These are phyloP conservation scores for Sylvia atricapilla DNA, from an alignment of 2,113 vertebrate genomes.

Conservation along the genomic window DNA sequence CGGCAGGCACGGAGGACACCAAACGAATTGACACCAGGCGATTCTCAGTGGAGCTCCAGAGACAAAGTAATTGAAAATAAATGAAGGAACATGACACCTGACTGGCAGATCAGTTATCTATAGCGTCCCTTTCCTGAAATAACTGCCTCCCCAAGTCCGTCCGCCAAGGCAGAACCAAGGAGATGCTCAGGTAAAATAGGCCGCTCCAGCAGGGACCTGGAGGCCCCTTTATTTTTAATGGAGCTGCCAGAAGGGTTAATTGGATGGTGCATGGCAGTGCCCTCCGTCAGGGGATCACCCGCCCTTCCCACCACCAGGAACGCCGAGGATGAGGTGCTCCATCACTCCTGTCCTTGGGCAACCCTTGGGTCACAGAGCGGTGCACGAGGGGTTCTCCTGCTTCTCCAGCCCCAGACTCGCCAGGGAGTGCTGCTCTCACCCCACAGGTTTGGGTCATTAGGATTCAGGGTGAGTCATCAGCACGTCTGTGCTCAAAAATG, in stretches of 20 bases:
- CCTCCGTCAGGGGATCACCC: not conserved
- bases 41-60: not conserved
- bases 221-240: slow-evolving; percentile 60
- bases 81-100: slow-evolving; percentile 63
- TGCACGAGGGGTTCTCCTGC: not conserved
- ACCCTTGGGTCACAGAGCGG: rapidly evolving
- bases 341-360: not conserved
- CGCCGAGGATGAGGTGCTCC: rapidly evolving
- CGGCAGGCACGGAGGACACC: slow-evolving; percentile 2
- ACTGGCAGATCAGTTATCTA: slow-evolving; percentile 65
- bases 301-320: not conserved
- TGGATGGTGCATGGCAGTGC: not conserved
- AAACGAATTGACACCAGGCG: slow-evolving; percentile 16
- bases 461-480: too few relatives aligned
- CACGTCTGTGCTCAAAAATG: not conserved
- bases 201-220: slow-evolving; percentile 55
- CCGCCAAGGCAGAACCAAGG: not conserved
- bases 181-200: slow-evolving; percentile 39
- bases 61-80: slow-evolving; percentile 65
- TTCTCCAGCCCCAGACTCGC: not conserved
- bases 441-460: not conserved
- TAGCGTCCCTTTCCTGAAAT: slow-evolving; percentile 62
- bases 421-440: not conserved
- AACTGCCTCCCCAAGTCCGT: slow-evolving; percentile 1
- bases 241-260: slow-evolving; percentile 61